Base-by-base conservation (phyloP, 2,113 vertebrate species). In the Nycticebus coucang region DNA sequence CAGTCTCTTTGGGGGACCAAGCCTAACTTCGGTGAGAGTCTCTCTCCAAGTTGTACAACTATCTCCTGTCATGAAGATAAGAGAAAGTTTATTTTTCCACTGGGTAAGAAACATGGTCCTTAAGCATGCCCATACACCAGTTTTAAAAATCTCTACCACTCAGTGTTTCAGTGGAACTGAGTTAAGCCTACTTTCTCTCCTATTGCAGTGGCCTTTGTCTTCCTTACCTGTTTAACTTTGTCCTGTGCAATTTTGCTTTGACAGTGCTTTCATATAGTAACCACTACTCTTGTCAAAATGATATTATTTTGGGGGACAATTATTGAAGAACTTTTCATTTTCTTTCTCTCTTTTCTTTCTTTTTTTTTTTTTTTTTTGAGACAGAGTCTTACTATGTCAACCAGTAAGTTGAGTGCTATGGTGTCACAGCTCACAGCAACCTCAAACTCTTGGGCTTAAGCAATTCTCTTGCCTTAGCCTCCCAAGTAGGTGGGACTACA, bases 261-360 rank as follows among this genome's bases (percentile, higher is more conserved):
- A 53, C 26, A 74, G 2, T 64, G 37, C 5, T 82, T 93, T 90
- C 37, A 62, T 64, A 12, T 2, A 78, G 37, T 74, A 41, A 79
- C 26, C 2, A 57, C 28, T 45, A 77, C 3, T 22, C 22, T 91
- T 87, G 15, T 77, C 72, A 85, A 78, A 26, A 26, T 90, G 37
- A 69, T 75, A 53, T 21, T 35, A 79, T 50, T 75, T 95, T 93
- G 64, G 72, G 60, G 69, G 62, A 87, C 94, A 84, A 80, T 75
- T 64, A 77, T 45, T 80, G 80, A 83, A 59, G 89, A 50, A 50
- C 45, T 50, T 50, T 50, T 50, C 45, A 45, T 50, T 9, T 50
- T 50, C 45, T 50, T 50, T 50, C 45, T 50, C 9, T 50, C 45
- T 50, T 45, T 50, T 50, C 8, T 50, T 50, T 50, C 10, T 50